Conservation (phyloP, 2,797 vertebrate genomes). For the Sebastiscus tertius region DNA sequence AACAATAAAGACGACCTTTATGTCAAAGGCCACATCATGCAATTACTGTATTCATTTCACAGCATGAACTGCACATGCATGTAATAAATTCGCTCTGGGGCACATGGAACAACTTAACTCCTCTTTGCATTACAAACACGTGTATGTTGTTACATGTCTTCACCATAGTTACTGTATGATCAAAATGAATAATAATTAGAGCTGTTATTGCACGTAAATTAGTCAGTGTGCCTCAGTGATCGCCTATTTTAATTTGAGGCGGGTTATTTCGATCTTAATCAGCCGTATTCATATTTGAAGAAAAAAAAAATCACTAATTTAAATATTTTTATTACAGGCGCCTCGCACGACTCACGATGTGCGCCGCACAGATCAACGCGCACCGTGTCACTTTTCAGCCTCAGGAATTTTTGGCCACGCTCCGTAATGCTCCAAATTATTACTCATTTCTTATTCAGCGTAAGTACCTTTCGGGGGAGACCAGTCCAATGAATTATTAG, state of each 20-base stretch:
- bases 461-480: constrained; percentile 30
- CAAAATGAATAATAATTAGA: constrained; percentile 26
- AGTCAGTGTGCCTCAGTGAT: constrained; percentile 2
- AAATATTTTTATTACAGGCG: constrained; percentile 21
- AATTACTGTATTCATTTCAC: constrained; percentile 2
- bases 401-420: constrained; percentile 4
- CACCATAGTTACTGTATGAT: constrained; percentile 2
- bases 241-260: constrained; percentile 11
- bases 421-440: constrained; percentile 34
- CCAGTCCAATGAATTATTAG: constrained; percentile 43
- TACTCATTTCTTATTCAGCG: constrained; percentile 35
- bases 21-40: not conserved
- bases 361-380: not conserved
- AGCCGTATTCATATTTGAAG: not conserved
- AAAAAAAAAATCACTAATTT: constrained; percentile 20
- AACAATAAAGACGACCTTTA: not conserved
- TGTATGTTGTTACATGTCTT: not conserved
- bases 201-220: constrained; percentile 32
- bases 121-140: not conserved
- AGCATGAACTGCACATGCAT: not conserved
- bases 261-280: constrained; percentile 18
- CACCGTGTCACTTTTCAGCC: constrained; percentile 19
- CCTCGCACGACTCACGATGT: not conserved
- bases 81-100: not conserved
- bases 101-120: not conserved